A percentile compares a stretch with the other conserved stretches of the same genome.
Conservation (phyloP, 1,140 invertebrate genomes). For the Elymnias hypermnestra region DNA sequence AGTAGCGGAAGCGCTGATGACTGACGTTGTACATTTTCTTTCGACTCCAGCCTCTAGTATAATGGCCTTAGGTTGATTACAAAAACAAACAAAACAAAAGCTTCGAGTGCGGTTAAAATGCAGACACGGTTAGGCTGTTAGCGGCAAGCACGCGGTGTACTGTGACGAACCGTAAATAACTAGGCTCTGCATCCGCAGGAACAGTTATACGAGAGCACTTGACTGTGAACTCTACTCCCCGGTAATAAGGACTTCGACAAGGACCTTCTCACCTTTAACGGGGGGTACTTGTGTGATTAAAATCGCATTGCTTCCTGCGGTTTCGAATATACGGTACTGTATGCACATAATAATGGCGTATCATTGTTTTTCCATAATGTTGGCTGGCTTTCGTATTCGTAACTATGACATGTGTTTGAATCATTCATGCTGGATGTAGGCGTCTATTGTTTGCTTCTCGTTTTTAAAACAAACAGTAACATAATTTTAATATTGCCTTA, state of each 20-base stretch:
- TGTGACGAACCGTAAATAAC: slow-evolving; percentile 48
- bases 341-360: slow-evolving; percentile 30
- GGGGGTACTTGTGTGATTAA: slow-evolving; percentile 37
- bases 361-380: slow-evolving; percentile 23
- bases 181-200: slow-evolving; percentile 38
- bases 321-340: slow-evolving; percentile 34
- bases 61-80: slow-evolving; percentile 35
- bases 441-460: neutral
- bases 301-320: slow-evolving; percentile 51
- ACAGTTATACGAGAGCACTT: slow-evolving; percentile 34
- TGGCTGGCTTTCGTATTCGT: slow-evolving; percentile 12
- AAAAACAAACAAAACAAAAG: slow-evolving; percentile 56
- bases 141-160: slow-evolving; percentile 33
- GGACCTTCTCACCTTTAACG: slow-evolving; percentile 13
- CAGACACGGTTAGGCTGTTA: slow-evolving; percentile 31
- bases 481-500: too few species aligned
- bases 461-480: too few species aligned
- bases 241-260: slow-evolving; percentile 23
- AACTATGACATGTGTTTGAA: slow-evolving; percentile 9
- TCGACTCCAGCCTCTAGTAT: slow-evolving; percentile 3
- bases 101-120: slow-evolving; percentile 37
- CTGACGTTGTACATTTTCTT: slow-evolving; percentile 13
- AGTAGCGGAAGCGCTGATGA: neutral
- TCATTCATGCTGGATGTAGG: neutral
- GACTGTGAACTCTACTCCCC: slow-evolving; percentile 32